Conservation (phyloP, 2,797 vertebrate species). For the Anguilla obscura region DNA sequence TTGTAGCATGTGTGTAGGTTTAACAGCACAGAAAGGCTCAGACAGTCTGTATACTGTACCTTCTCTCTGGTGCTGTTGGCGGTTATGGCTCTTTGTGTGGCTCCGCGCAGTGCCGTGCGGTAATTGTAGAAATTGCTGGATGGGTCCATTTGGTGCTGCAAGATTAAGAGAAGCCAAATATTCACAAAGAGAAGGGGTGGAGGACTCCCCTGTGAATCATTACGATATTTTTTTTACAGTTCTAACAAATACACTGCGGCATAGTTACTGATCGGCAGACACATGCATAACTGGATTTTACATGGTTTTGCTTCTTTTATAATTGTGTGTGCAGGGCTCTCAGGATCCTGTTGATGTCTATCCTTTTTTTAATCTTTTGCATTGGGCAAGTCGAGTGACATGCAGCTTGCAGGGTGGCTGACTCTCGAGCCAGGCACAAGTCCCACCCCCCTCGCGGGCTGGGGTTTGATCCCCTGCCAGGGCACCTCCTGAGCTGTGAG, state of each 20-base stretch:
- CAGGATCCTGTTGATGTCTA: background rate
- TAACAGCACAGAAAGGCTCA: background rate
- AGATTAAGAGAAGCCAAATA: slow-evolving; percentile 12
- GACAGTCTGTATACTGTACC: slow-evolving; percentile 61
- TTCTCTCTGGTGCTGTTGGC: slow-evolving; percentile 92
- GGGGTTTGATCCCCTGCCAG: background rate
- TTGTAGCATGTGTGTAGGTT: background rate
- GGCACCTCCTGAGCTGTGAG: background rate
- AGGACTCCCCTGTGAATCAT: background rate
- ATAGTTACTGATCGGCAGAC: background rate
- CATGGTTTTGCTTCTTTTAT: too few species aligned
- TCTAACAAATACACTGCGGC: background rate
- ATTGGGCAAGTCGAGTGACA: background rate
- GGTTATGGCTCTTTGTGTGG: slow-evolving; percentile 86
- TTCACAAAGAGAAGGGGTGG: background rate
- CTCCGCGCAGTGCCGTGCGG: slow-evolving; percentile 88
- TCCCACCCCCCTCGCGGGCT: too few species aligned
- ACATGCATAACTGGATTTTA: too few species aligned
- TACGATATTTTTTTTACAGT: background rate
- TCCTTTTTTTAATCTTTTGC: background rate
- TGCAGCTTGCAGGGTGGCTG: background rate
- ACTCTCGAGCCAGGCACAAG: too few species aligned
- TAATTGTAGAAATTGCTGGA: slow-evolving; percentile 98
- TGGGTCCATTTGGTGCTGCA: slow-evolving; percentile 96
- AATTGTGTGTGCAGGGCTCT: background rate